A percentile compares a stretch with the other conserved stretches of the same genome.
phyloP scores from a whole-genome alignment of 2,888 invertebrate species.

The Pilophorus perplexus region DNA sequence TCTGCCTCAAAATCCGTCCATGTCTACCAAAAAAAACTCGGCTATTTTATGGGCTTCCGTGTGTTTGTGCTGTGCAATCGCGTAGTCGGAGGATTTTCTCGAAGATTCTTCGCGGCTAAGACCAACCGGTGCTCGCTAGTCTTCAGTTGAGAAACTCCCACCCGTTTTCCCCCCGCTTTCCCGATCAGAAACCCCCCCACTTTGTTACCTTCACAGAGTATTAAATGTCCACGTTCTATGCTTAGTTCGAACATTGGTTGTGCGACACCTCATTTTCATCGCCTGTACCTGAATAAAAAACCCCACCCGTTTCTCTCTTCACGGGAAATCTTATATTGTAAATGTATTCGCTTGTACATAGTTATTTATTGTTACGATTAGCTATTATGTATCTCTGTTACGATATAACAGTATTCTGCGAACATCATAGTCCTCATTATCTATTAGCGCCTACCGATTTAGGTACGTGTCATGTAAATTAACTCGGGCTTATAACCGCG shows the following conservation, averaged over 20 bases:
- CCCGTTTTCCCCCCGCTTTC: no score
- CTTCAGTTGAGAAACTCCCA: slow-evolving; percentile 1
- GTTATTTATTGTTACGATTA: slow-evolving; percentile 30
- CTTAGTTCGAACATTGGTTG: slow-evolving; percentile 12
- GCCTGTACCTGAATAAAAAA: slow-evolving; percentile 28
- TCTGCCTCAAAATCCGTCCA: no score
- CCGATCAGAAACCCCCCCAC: not conserved
- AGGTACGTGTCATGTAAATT: slow-evolving; percentile 2
- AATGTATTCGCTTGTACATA: slow-evolving; percentile 19
- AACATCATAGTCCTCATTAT: slow-evolving; percentile 10
- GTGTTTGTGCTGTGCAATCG: no score
- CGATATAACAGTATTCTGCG: slow-evolving; percentile 30
- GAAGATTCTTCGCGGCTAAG: no score
- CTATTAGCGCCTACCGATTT: not conserved
- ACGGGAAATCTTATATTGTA: no score
- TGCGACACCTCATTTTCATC: slow-evolving; percentile 10
- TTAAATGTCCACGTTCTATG: not conserved
- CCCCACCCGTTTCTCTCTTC: slow-evolving; percentile 18
- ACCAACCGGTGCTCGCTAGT: no score
- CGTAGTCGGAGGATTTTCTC: no score
- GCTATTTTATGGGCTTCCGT: no score
- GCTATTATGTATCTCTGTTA: not conserved
- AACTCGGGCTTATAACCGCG: not conserved
- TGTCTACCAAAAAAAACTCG: no score
- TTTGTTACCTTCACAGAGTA: not conserved